phyloP scores from a whole-genome alignment of 2,888 invertebrate genomes.

The Dinocampus coccinellae region DNA sequence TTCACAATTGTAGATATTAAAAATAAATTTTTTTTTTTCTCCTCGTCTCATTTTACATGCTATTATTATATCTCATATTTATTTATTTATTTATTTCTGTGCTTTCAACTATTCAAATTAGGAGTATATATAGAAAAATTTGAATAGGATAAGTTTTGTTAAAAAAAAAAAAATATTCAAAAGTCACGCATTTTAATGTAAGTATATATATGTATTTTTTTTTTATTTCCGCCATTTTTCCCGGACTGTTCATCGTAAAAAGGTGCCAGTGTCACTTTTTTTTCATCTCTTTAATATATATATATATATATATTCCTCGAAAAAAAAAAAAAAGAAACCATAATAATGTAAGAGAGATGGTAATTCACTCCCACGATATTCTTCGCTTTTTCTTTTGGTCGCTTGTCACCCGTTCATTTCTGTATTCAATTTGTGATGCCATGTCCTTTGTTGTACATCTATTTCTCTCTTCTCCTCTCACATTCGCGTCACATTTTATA shows the following conservation, averaged over 20 bases:
- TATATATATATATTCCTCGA: conserved; percentile 16
- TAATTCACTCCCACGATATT: conserved; percentile 43
- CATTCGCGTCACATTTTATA: background rate
- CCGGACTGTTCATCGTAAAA: background rate
- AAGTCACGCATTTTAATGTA: background rate
- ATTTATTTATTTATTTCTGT: background rate
- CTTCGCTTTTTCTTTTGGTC: too few species aligned
- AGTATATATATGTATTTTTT: background rate
- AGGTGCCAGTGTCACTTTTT: background rate
- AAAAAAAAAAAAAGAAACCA: background rate
- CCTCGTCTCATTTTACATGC: background rate
- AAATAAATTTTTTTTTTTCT: background rate
- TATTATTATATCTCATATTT: background rate
- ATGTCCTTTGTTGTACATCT: conserved; percentile 22
- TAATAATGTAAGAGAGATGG: conserved; percentile 8
- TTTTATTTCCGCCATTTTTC: background rate
- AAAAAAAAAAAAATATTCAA: background rate
- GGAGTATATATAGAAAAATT: background rate
- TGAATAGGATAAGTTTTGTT: background rate
- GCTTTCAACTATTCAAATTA: too few species aligned
- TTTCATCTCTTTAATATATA: background rate
- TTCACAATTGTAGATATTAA: background rate
- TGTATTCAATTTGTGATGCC: conserved; percentile 30
- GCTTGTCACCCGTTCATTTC: conserved; percentile 11
- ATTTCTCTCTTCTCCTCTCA: background rate